phyloP scores from a whole-genome alignment of 2,797 vertebrate species.

The Podarcis lilfordi region DNA sequence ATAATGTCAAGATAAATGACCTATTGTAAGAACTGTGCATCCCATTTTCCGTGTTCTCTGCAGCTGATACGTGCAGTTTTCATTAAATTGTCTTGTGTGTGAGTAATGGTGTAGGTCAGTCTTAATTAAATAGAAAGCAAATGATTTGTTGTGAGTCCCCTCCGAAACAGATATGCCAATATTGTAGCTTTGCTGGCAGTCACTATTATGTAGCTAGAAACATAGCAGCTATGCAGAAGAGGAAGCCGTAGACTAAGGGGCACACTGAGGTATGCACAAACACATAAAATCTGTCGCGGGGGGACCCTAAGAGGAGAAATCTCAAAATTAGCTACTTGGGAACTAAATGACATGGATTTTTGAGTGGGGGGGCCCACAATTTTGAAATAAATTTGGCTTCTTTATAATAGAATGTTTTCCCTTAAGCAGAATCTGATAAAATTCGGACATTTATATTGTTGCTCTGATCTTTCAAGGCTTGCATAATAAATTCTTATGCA shows the following conservation, averaged over 20 bases:
- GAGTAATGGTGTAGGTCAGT: neutral
- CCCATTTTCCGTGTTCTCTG: neutral
- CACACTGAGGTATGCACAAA: no score
- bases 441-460: neutral
- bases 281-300: no score
- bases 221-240: no score
- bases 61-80: neutral
- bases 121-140: neutral
- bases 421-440: neutral
- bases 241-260: no score
- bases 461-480: neutral
- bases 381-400: slow-evolving; percentile 27
- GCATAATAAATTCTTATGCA: neutral
- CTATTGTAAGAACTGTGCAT: neutral
- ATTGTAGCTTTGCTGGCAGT: neutral
- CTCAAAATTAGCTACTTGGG: no score
- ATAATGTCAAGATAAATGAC: neutral
- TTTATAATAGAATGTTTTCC: neutral
- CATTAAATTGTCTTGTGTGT: neutral
- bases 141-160: neutral
- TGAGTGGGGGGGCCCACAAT: neutral
- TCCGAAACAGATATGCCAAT: neutral
- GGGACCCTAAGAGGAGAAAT: no score
- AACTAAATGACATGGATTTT: no score
- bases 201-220: no score